Evolutionary conservation across 2,797 vertebrate species (phyloP).

Genomic region (Neopelma chrysocephalum): DNA sequence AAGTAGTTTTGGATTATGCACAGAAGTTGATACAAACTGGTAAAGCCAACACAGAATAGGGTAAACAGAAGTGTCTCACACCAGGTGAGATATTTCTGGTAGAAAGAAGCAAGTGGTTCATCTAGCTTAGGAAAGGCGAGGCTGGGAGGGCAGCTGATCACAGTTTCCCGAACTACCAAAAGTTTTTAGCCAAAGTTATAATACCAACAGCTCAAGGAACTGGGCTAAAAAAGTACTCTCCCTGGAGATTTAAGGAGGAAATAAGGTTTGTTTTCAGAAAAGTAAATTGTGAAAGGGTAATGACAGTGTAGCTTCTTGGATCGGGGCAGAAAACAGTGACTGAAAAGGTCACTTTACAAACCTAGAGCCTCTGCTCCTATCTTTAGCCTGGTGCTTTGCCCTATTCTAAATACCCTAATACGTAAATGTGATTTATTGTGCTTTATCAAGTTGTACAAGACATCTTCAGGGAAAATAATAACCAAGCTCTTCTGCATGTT

Average conservation of each 20-base stretch:
- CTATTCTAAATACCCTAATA: constrained; percentile 37
- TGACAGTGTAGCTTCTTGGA: background rate
- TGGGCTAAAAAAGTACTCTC: background rate
- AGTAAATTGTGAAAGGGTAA: background rate
- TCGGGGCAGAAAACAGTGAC: background rate
- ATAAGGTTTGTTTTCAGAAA: background rate
- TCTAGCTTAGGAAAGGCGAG: background rate
- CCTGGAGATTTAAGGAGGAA: background rate
- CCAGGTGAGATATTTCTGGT: background rate
- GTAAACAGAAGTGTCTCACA: background rate
- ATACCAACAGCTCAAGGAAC: background rate
- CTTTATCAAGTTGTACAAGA: constrained; percentile 33
- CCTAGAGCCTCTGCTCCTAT: background rate
- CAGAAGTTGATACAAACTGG: background rate
- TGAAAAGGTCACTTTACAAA: background rate
- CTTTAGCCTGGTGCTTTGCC: constrained; percentile 23
- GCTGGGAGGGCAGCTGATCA: background rate
- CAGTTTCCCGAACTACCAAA: background rate
- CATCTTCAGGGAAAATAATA: constrained; percentile 63
- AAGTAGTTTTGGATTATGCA: background rate
- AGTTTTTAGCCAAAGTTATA: background rate
- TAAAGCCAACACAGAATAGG: background rate
- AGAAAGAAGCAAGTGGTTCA: background rate
- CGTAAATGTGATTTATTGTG: constrained; percentile 40
- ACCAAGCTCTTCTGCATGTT: constrained; percentile 47